A percentile compares a stretch with the other conserved stretches of the same genome.
Evolutionary conservation across 2,113 vertebrate species (phyloP).

Genomic region (Leucopsar rothschildi): DNA sequence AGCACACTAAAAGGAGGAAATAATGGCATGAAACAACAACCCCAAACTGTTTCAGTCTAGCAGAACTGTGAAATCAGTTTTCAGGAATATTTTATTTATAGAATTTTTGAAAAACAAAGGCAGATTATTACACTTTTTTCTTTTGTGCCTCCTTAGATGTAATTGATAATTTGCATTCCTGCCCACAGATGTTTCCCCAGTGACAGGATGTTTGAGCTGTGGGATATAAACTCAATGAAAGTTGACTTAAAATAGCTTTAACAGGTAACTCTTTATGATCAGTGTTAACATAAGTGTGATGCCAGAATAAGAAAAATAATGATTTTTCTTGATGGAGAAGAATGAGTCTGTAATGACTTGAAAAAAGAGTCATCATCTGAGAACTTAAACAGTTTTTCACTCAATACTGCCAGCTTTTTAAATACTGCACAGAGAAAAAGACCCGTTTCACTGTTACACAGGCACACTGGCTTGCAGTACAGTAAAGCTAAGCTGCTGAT

Average conservation of each 20-base stretch:
- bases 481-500: neutral
- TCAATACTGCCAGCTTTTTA: neutral
- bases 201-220: constrained; percentile 1
- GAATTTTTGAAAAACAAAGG: neutral
- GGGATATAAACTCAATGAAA: neutral
- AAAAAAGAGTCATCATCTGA: neutral
- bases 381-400: neutral
- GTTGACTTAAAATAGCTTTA: neutral
- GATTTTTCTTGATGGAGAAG: neutral
- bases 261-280: neutral
- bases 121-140: neutral
- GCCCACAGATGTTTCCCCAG: constrained; percentile 36
- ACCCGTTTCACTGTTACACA: rapidly evolving
- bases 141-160: neutral
- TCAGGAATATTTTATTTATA: neutral
- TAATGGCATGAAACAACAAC: neutral
- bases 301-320: neutral
- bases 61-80: neutral
- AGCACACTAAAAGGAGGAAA: neutral
- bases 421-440: neutral
- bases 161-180: constrained; percentile 17
- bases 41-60: neutral
- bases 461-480: neutral
- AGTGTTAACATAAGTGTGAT: neutral
- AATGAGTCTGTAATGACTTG: neutral